Evolutionary conservation across 2,797 vertebrate genomes (phyloP), one percentile per base, ranked within the genome.

Genomic region (Dromococcyx pavoninus): DNA sequence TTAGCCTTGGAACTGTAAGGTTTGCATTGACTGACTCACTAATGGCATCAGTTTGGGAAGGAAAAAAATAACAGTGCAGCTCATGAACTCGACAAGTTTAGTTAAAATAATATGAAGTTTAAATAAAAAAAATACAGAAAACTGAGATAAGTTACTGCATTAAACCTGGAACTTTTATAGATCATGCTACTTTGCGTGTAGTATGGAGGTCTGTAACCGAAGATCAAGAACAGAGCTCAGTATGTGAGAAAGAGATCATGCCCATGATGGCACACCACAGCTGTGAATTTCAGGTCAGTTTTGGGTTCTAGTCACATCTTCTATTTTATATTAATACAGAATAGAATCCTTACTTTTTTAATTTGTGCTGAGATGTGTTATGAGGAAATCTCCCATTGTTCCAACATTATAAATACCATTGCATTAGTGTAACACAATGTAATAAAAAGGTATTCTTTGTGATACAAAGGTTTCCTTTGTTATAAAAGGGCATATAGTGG

Each of bases 1-100:
- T 94, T 91, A 96, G 72, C 75, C 71, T 91, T 72, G 54, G 80
- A 92, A 88, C n/a, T 65, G 51, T 27, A 44, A 94, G 67, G 58
- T 88, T 83, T 94, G 48, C 54, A n/a, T 80, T 71, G 80, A 70
- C 76, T 95, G 86, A 86, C 54, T 90, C 67, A 66, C 91, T 89
- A 93, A 75, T 39, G 69, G 57, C 73, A 81, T 54, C 44, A 32
- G 39, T 57, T 89, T 64, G 44, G 58, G 61, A 86, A 72, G 61
- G 30, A 65, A 86, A 61, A n/a, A 89, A 86, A 76, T 58, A 90
- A n/a, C 69, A 89, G 10, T 58, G 32, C 22, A 51, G 25, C 39
- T 73, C 82, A 73, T 17, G 23, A 66, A 67, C 35, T 56, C 39
- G 18, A 48, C 4, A 73, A n/a, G 14, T 69, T 88, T 70, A 73